Conservation (phyloP, 2,797 vertebrate genomes). For the Emydoidea blandingii region DNA sequence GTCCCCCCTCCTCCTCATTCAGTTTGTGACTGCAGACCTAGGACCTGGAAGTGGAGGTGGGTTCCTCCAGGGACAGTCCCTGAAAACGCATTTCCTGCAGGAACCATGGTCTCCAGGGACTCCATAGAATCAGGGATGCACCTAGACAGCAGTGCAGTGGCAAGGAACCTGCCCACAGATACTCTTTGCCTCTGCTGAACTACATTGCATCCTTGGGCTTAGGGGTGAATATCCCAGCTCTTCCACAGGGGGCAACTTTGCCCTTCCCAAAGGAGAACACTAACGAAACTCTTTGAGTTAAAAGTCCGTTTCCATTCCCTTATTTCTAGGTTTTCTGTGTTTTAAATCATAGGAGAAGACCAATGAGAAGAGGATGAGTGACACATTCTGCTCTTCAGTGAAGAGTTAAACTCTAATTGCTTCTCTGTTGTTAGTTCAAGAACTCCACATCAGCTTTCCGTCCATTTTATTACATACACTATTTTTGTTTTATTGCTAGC, state of each 20-base stretch:
- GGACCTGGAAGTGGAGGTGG: not conserved
- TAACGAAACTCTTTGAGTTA: not conserved
- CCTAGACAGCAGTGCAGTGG: not conserved
- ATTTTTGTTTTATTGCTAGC: conserved; percentile 35
- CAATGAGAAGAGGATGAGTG: not conserved
- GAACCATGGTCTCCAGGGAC: not conserved
- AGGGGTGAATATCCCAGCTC: not conserved
- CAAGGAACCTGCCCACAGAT: not conserved
- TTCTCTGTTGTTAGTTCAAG: not conserved
- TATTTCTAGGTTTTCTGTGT: not conserved
- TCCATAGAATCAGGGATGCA: not conserved
- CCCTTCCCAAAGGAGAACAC: not conserved
- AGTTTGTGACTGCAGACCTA: accelerated
- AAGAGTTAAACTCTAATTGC: not conserved
- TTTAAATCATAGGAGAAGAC: not conserved
- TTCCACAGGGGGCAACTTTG: not conserved
- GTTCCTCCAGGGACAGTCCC: not conserved
- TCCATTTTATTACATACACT: conserved; percentile 16
- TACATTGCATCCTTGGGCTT: not conserved
- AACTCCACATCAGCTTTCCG: not conserved
- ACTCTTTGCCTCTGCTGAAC: not conserved
- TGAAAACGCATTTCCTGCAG: not conserved
- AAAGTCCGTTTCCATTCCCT: not conserved
- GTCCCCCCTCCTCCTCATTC: not conserved
- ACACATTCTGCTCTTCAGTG: not conserved